Conservation (phyloP, 2,888 invertebrate genomes). For the Uloborus plumipes region DNA sequence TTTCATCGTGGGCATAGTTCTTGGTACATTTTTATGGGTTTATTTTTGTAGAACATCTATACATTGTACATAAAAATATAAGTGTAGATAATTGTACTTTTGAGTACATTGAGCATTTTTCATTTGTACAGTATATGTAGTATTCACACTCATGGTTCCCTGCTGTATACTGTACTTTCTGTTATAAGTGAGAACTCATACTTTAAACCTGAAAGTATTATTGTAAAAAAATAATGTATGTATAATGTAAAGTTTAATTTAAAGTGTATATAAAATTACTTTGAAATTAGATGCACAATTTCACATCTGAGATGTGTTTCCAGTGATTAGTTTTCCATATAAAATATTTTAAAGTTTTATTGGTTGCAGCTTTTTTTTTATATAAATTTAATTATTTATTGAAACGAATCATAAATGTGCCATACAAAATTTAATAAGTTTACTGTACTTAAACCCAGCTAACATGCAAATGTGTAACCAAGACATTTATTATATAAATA, state of each 20-base stretch:
- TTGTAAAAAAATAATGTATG: slow-evolving; percentile 35
- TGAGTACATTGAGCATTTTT: slow-evolving; percentile 31
- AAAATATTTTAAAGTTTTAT: neutral
- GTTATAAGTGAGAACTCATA: slow-evolving; percentile 14
- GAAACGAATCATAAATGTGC: neutral
- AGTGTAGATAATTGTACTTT: slow-evolving; percentile 54
- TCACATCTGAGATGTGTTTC: neutral
- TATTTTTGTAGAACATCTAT: slow-evolving; percentile 63
- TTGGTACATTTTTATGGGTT: slow-evolving; percentile 61
- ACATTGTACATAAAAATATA: slow-evolving; percentile 47
- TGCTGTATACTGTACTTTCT: slow-evolving; percentile 9
- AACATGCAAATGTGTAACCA: no score
- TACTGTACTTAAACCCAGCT: no score
- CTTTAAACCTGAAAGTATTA: slow-evolving; percentile 52
- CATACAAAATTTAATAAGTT: no score
- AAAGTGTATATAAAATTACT: slow-evolving; percentile 42
- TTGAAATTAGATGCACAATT: slow-evolving; percentile 4
- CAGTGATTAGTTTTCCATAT: neutral
- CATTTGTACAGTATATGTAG: slow-evolving; percentile 35
- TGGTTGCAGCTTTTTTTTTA: neutral
- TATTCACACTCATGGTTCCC: slow-evolving; percentile 6
- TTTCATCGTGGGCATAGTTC: slow-evolving; percentile 46
- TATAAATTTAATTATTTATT: neutral
- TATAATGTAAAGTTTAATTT: slow-evolving; percentile 52
- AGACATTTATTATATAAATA: no score